Evolutionary conservation across 37 sponge, comb jelly and placozoan genomes (phyloP), one percentile per base, ranked within the genome.

Genomic region (Haliclona indistincta): DNA sequence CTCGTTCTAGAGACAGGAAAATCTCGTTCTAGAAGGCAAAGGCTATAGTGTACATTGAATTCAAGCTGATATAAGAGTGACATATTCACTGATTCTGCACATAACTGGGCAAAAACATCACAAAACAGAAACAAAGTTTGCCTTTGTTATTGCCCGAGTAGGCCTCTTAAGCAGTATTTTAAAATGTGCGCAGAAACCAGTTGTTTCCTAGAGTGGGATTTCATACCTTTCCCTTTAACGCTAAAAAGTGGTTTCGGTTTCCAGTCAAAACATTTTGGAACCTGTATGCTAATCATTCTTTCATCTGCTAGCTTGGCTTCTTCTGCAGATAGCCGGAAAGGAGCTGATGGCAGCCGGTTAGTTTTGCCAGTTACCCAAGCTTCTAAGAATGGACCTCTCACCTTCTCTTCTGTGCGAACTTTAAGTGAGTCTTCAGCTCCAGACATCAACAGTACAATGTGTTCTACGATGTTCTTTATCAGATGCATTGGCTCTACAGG

Each of bases 401-500:
- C n/a, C n/a, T n/a, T n/a, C n/a, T n/a, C n/a, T n/a, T 60, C 25
- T 60, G 23, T 28, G n/a, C 62, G 8, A 28, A 10, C 62, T 30
- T 60, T 60, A 28, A 28, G 8, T 8, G 66, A 64, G n/a, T 49
- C 70, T 49, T 70, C 28, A 23, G n/a, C 64, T 20, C 77, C 77
- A 26, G 13, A 49, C 6, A 76, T 38, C 5, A 76, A 66, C 26
- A 49, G 49, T 2, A 76, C 52, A 47, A 76, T 13, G n/a, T 76
- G 28, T 38, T 76, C 77, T 11, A 76, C 32, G 2, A 63, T 32
- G 32, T 52, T 66, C 30, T 76, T 76, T 8, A 76, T 5, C 7
- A 66, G 63, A 43, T 76, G 77, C 66, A 76, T 76, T 15, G 77
- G 52, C 63, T 76, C 77, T 20, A 66, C 66, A 19, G 64, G 66